phyloP scores from a whole-genome alignment of 1,140 invertebrate genomes.

The Thaumetopoea pityocampa region DNA sequence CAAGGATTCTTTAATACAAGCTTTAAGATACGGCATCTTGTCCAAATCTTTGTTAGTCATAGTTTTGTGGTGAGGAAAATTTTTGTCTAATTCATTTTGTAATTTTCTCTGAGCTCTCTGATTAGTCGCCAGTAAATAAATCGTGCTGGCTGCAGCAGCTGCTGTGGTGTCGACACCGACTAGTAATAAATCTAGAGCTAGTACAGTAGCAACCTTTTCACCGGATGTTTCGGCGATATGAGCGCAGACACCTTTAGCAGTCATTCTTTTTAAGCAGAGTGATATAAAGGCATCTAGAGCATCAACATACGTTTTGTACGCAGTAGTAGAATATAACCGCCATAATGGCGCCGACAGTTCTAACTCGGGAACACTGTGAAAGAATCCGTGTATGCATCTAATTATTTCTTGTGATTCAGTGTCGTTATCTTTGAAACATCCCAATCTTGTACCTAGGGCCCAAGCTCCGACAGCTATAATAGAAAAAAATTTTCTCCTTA shows the following conservation, averaged over 20 bases:
- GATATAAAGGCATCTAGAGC: slow-evolving; percentile 82
- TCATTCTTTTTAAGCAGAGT: slow-evolving; percentile 60
- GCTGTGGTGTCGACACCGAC: slow-evolving; percentile 93
- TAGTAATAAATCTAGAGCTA: slow-evolving; percentile 89
- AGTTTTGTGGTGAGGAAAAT: slow-evolving; percentile 76
- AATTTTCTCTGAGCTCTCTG: slow-evolving; percentile 84
- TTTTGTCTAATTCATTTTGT: slow-evolving; percentile 81
- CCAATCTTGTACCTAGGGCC: slow-evolving; percentile 86
- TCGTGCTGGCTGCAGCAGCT: slow-evolving; percentile 84
- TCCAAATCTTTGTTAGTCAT: slow-evolving; percentile 82
- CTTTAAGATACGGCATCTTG: slow-evolving; percentile 86
- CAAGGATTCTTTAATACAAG: slow-evolving; percentile 93
- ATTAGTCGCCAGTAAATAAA: slow-evolving; percentile 88
- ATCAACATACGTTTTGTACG: slow-evolving; percentile 84
- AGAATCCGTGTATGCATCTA: slow-evolving; percentile 86
- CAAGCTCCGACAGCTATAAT: slow-evolving; percentile 86
- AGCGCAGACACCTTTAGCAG: slow-evolving; percentile 61
- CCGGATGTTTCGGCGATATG: slow-evolving; percentile 46
- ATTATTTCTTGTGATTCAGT: slow-evolving; percentile 85
- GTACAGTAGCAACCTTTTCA: slow-evolving; percentile 82
- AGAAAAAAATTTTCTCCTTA: slow-evolving; percentile 18
- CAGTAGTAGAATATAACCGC: slow-evolving; percentile 85
- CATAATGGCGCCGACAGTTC: slow-evolving; percentile 89
- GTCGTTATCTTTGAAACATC: slow-evolving; percentile 81
- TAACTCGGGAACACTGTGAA: slow-evolving; percentile 86